phyloP scores from a whole-genome alignment of 1,140 invertebrate genomes.

The Drosophila nigromelanica region DNA sequence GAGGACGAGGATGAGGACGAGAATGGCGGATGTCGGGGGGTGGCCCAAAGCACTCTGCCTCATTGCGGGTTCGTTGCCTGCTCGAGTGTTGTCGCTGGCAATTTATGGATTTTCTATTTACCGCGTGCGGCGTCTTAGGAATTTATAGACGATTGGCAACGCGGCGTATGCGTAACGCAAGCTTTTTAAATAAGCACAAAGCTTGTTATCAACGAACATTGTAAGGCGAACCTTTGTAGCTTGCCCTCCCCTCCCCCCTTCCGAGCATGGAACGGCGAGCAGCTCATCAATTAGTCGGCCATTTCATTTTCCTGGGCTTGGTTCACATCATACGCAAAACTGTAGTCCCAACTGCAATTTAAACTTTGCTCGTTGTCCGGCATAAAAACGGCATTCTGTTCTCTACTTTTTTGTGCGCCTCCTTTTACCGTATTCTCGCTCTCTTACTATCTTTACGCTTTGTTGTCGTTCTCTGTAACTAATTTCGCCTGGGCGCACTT shows the following conservation, averaged over 20 bases:
- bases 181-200: too few relatives aligned
- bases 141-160: constrained; percentile 26
- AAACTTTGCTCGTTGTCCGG: constrained; percentile 41
- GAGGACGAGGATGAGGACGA: neutral
- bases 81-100: constrained; percentile 27
- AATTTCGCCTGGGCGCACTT: constrained; percentile 42
- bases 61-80: constrained; percentile 33
- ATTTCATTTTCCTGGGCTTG: neutral
- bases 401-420: neutral
- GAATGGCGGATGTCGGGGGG: neutral
- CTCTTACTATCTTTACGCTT: neutral
- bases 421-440: neutral
- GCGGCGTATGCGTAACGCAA: constrained; percentile 24
- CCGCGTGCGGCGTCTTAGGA: constrained; percentile 15
- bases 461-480: constrained; percentile 19
- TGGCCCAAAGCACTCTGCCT: neutral
- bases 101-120: constrained; percentile 29
- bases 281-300: constrained; percentile 27
- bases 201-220: too few relatives aligned
- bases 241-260: too few relatives aligned
- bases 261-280: neutral
- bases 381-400: constrained; percentile 6
- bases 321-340: constrained; percentile 4
- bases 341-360: constrained; percentile 38
- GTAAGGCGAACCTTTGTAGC: too few relatives aligned